These are phyloP conservation scores for Chondrosia reniformis DNA, from an alignment of 37 sponge, comb jelly and placozoan genomes.

Conservation along the genomic window DNA sequence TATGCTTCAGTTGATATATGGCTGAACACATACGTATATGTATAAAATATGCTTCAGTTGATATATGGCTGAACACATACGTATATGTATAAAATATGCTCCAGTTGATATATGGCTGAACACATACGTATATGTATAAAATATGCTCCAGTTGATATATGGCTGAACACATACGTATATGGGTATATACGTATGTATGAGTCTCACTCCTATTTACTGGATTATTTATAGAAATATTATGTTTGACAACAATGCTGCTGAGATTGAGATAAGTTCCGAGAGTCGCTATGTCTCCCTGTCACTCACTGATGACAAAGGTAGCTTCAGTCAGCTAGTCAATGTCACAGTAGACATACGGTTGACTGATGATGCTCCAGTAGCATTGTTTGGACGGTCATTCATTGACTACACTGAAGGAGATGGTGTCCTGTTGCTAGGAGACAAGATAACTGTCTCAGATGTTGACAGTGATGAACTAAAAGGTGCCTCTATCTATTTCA, in stretches of 20 bases:
- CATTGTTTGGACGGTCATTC: not conserved
- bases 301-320: not conserved
- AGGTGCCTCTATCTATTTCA: constrained; percentile 20
- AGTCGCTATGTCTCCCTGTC: not conserved
- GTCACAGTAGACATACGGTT: constrained; percentile 6
- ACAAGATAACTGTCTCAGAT: constrained; percentile 33
- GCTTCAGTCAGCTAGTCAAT: not conserved
- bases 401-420: constrained; percentile 49
- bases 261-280: not conserved
- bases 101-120: too few species aligned
- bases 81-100: too few species aligned
- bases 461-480: constrained; percentile 33
- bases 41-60: too few species aligned
- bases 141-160: too few species aligned
- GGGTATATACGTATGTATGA: not conserved
- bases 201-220: not conserved
- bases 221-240: not conserved
- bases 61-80: too few species aligned
- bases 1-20: too few species aligned
- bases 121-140: too few species aligned
- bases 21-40: too few species aligned
- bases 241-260: constrained; percentile 1
- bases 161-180: too few species aligned
- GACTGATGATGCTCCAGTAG: constrained; percentile 46
- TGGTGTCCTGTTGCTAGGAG: constrained; percentile 12